Evolutionary conservation across 2,113 vertebrate genomes (phyloP).

Genomic region (Clarias batrachus): DNA sequence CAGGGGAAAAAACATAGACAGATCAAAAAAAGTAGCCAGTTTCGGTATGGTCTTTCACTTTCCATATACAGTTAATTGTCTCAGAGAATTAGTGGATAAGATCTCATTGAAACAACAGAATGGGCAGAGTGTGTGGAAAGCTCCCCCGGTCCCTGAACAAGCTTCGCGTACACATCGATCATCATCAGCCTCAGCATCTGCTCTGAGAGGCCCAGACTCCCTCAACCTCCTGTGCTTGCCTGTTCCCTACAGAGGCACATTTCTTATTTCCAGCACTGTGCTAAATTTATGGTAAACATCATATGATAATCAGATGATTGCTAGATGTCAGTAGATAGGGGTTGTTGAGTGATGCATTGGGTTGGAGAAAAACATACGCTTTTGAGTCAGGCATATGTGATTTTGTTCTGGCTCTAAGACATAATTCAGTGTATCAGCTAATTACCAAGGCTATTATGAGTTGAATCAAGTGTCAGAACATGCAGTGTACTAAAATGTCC

Average conservation of each 20-base stretch:
- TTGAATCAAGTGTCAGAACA: conserved; percentile 17
- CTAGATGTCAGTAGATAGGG: conserved; percentile 65
- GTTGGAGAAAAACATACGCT: conserved; percentile 59
- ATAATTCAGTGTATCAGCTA: conserved; percentile 17
- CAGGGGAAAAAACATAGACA: background rate
- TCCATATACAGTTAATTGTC: conserved; percentile 48
- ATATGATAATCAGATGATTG: conserved; percentile 51
- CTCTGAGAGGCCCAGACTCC: conserved; percentile 71
- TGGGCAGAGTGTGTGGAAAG: conserved; percentile 60
- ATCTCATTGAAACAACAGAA: conserved; percentile 61
- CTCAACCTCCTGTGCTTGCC: conserved; percentile 56
- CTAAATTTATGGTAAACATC: conserved; percentile 47
- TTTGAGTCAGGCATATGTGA: background rate
- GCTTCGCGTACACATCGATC: conserved; percentile 77
- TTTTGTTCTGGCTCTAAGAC: background rate
- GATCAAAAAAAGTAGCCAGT: background rate
- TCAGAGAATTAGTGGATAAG: conserved; percentile 43
- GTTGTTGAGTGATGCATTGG: conserved; percentile 66
- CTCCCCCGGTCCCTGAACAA: conserved; percentile 74
- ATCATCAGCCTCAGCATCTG: conserved; percentile 79
- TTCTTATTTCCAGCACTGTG: conserved; percentile 40
- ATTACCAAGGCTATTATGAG: background rate
- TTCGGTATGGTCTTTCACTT: conserved; percentile 17
- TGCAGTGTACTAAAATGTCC: background rate
- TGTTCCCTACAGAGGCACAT: conserved; percentile 46